Conservation (phyloP, 2,113 vertebrate genomes). For the Psophia crepitans region DNA sequence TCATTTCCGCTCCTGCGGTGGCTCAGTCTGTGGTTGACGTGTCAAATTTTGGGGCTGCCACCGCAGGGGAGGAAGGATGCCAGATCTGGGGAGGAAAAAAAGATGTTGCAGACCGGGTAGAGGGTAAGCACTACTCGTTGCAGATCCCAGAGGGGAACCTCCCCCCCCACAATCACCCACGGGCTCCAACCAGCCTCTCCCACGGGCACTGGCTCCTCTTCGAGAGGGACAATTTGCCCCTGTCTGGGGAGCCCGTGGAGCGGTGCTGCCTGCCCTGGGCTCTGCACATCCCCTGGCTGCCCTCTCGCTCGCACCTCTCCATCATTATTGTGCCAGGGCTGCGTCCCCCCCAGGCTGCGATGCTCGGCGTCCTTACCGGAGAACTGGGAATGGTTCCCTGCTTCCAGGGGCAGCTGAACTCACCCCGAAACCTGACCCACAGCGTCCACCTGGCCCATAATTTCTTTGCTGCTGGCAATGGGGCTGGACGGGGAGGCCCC, state of each 20-base stretch:
- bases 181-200: neutral
- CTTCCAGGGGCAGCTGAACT: neutral
- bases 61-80: neutral
- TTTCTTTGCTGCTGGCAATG: neutral
- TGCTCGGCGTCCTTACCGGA: neutral
- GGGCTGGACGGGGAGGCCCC: neutral
- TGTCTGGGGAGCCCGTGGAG: neutral
- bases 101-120: neutral
- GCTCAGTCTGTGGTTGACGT: neutral
- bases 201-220: neutral
- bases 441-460: neutral
- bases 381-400: neutral
- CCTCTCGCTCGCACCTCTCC: neutral
- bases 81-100: neutral
- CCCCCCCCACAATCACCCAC: neutral
- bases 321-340: rapidly evolving
- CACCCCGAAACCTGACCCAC: neutral
- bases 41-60: neutral
- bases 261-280: neutral
- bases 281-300: neutral
- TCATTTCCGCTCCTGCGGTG: neutral
- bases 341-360: neutral
- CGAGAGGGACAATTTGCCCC: neutral
- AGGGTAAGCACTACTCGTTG: neutral
- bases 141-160: neutral